Evolutionary conservation across 2,888 invertebrate species (phyloP).

Genomic region (Tryphoninae sp.): DNA sequence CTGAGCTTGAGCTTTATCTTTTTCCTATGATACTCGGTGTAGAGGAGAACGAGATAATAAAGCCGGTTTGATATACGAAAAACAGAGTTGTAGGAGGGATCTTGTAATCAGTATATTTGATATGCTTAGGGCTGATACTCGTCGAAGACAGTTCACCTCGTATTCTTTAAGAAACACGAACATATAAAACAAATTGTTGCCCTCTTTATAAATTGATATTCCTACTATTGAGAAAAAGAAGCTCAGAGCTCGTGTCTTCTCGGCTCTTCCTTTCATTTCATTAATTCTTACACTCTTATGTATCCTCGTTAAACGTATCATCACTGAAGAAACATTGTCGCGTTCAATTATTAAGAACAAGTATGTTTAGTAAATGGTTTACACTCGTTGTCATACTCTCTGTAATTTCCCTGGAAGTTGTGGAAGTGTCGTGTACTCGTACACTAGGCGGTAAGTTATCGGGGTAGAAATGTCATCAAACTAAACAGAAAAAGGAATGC

Average conservation of each 20-base stretch:
- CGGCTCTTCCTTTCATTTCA: not conserved
- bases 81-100: conserved; percentile 63
- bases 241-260: not conserved
- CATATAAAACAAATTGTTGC: conserved; percentile 27
- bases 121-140: conserved; percentile 69
- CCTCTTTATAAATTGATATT: not conserved
- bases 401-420: conserved; percentile 30
- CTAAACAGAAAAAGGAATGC: not conserved
- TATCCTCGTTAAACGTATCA: not conserved
- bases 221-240: not conserved
- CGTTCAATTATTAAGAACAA: not conserved
- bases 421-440: conserved; percentile 12
- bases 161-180: conserved; percentile 63
- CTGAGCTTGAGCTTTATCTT: conserved; percentile 49
- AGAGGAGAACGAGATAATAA: conserved; percentile 44
- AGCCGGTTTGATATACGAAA: conserved; percentile 58
- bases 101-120: conserved; percentile 74
- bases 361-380: conserved; percentile 21
- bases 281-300: conserved; percentile 1
- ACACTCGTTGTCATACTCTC: conserved; percentile 1
- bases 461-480: not conserved
- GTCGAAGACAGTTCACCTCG: conserved; percentile 71
- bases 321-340: too few relatives aligned
- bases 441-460: conserved; percentile 41
- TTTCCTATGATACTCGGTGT: conserved; percentile 53